Evolutionary conservation across 2,797 vertebrate genomes (phyloP).

Genomic region (Ptychobarbus kaznakovi): DNA sequence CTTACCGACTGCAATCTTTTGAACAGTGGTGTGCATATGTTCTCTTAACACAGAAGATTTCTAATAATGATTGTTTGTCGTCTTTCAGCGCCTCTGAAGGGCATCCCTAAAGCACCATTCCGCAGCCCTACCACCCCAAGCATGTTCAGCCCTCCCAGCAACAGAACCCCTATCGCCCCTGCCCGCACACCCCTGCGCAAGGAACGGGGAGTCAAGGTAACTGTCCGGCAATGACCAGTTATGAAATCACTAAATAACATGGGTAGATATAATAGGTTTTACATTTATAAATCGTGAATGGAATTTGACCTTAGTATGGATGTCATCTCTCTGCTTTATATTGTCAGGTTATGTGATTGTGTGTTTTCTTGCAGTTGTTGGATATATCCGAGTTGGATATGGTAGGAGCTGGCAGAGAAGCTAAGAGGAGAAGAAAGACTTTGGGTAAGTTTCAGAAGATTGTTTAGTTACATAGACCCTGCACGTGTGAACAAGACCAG

Average conservation of each 20-base stretch:
- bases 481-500: neutral
- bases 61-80: neutral
- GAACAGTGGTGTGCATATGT: neutral
- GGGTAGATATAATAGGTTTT: neutral
- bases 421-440: constrained; percentile 96
- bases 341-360: constrained; percentile 1
- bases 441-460: constrained; percentile 78
- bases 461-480: neutral
- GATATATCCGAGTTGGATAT: constrained; percentile 92
- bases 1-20: neutral
- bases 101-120: constrained; percentile 97
- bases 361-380: constrained; percentile 80
- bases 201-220: constrained; percentile 96
- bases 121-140: constrained; percentile 92
- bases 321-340: neutral
- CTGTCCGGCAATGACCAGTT: neutral
- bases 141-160: constrained; percentile 94
- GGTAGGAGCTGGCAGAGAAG: constrained; percentile 93
- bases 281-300: neutral
- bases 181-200: constrained; percentile 90
- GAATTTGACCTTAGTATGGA: neutral
- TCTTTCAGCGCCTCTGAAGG: constrained; percentile 90
- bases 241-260: neutral
- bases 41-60: neutral
- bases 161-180: constrained; percentile 91